These are phyloP conservation scores for Nycticryphes semicollaris DNA, from an alignment of 2,113 vertebrate genomes.

Conservation along the genomic window DNA sequence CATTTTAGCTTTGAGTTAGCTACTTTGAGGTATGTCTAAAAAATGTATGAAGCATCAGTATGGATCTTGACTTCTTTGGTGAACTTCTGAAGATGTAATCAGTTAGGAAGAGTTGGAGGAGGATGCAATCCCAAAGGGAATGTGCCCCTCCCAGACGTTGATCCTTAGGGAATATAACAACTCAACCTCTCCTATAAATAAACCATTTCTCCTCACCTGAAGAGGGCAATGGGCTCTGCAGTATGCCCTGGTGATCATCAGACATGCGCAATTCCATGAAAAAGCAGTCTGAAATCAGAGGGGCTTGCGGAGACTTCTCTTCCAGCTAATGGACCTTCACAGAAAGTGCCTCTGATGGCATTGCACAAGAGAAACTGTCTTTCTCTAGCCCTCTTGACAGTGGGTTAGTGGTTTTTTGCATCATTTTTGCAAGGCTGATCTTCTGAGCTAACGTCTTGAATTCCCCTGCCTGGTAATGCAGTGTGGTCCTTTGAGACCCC, in stretches of 20 bases:
- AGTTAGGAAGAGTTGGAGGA: not conserved
- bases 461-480: conserved; percentile 21
- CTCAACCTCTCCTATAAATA: not conserved
- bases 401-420: not conserved
- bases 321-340: not conserved
- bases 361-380: not conserved
- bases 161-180: not conserved
- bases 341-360: not conserved
- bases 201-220: not conserved
- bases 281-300: not conserved
- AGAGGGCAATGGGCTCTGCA: not conserved
- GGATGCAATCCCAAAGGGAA: not conserved
- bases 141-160: not conserved
- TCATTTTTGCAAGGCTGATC: conserved; percentile 43
- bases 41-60: not conserved
- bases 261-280: not conserved
- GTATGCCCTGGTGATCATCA: not conserved
- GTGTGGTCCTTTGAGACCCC: conserved; percentile 54
- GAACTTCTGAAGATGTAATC: not conserved
- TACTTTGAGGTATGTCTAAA: conserved; percentile 25
- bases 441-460: conserved; percentile 42
- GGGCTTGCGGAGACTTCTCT: not conserved
- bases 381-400: not conserved
- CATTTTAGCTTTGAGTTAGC: conserved; percentile 7
- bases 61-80: not conserved